Evolutionary conservation across 2,113 vertebrate species (phyloP).

Genomic region (Rhegmatorhina hoffmannsi): DNA sequence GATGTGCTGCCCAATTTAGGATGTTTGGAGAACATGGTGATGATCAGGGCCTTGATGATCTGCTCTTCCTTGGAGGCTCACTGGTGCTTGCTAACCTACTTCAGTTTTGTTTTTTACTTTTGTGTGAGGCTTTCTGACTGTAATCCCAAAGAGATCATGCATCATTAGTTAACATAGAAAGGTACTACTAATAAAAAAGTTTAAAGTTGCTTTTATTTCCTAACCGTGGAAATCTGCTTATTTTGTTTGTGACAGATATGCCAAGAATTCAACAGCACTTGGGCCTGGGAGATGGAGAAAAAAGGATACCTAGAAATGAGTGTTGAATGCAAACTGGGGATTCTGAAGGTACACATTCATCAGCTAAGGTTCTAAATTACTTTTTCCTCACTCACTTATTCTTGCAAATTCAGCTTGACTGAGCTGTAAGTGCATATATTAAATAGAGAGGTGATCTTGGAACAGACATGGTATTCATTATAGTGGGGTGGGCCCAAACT

Average conservation of each 20-base stretch:
- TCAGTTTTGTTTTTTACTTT: not conserved
- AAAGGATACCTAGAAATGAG: slow-evolving; percentile 96
- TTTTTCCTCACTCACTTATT: not conserved
- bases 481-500: not conserved
- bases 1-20: not conserved
- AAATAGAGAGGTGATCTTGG: not conserved
- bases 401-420: not conserved
- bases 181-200: not conserved
- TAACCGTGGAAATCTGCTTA: not conserved
- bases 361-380: not conserved
- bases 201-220: not conserved
- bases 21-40: not conserved
- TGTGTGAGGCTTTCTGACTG: not conserved
- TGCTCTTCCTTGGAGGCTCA: not conserved
- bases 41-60: rapidly evolving
- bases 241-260: slow-evolving; percentile 83
- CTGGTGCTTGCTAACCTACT: not conserved
- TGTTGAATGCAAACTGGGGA: slow-evolving; percentile 92
- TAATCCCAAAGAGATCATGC: not conserved
- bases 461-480: not conserved
- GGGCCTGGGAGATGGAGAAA: slow-evolving; percentile 99
- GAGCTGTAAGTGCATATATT: not conserved
- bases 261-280: slow-evolving; percentile 94
- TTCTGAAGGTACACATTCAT: slow-evolving; percentile 87
- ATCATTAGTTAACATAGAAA: not conserved